Evolutionary conservation across 2,888 invertebrate genomes (phyloP), one percentile per base, ranked within the genome.

Genomic region (Adela reaumurella): DNA sequence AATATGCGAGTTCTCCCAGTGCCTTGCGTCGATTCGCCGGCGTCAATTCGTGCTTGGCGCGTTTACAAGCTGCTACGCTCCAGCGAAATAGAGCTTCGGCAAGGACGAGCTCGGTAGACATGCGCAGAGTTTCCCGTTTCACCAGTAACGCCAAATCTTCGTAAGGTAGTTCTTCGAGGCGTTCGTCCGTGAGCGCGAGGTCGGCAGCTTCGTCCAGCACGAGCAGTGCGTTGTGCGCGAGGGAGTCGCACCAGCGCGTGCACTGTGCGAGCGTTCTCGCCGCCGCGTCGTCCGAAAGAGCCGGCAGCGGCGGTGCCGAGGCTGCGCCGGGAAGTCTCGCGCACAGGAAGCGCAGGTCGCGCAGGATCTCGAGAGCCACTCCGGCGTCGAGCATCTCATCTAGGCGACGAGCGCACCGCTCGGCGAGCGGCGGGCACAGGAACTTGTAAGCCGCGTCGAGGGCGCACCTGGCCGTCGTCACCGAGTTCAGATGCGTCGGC

Each of bases 371-470:
- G 2, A 90, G 76, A 1, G 87, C 88, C 46, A 85, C 88, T 17
- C 81, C 77, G 3, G 81, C 76, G 50, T 81, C 82, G 24, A 91
- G 65, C 63, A 86, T 83, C 49, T 78, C 78, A 55, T 85, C 85
- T 42, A 92, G 76, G 49, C 84, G 86, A 24, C 81, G 73, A 19
- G 88, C 83, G 59, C 90, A 90, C 50, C 84, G 78, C 53, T 83
- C 82, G 2, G 87, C 86, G 47, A 92, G 74, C 17, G 83, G 85
- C 5, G 85, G 81, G 57, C 90, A 87, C 45, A 89, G 74, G 61
- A 90, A 88, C 60, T 88, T 87, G 61, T 89, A 86, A 18, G 90
- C 89, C 1, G 88, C 87, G 54, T 87, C 85, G 19, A 92, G 81
- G 0, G 90, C 83, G 41, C 83, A 81, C 19, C 91, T 74, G 5